Evolutionary conservation across 2,888 invertebrate species (phyloP).

Genomic region (Therioaphis trifolii): DNA sequence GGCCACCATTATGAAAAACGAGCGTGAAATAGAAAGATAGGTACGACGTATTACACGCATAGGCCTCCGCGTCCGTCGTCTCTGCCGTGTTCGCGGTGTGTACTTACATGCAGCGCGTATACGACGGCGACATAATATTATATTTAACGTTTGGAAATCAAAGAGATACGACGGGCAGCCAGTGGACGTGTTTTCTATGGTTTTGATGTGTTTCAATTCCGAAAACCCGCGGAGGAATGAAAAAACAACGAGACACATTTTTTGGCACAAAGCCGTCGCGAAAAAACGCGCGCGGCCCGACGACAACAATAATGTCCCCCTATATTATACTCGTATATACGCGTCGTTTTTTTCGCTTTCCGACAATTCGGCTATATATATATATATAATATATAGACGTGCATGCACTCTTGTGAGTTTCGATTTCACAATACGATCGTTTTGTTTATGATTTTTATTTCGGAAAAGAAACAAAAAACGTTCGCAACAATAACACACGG

Average conservation of each 20-base stretch:
- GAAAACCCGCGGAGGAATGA: background rate
- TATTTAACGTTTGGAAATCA: too few relatives aligned
- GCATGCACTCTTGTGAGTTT: background rate
- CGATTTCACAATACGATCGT: background rate
- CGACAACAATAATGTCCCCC: background rate
- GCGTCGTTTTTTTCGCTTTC: background rate
- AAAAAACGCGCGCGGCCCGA: background rate
- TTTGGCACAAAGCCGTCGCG: conserved; percentile 19
- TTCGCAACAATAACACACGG: background rate
- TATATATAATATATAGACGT: background rate
- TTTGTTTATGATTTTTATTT: background rate
- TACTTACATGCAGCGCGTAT: background rate
- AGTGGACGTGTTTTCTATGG: background rate
- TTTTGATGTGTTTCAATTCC: background rate
- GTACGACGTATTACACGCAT: background rate
- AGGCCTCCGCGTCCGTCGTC: background rate
- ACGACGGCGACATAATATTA: too few relatives aligned
- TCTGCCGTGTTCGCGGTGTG: too few relatives aligned
- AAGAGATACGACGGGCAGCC: too few relatives aligned
- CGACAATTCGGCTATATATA: background rate
- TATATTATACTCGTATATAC: background rate
- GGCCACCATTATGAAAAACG: background rate
- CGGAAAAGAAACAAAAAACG: background rate
- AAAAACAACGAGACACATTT: conserved; percentile 43
- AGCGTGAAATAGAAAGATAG: background rate